phyloP scores from a whole-genome alignment of 2,888 invertebrate genomes.

The Dione vanillae region DNA sequence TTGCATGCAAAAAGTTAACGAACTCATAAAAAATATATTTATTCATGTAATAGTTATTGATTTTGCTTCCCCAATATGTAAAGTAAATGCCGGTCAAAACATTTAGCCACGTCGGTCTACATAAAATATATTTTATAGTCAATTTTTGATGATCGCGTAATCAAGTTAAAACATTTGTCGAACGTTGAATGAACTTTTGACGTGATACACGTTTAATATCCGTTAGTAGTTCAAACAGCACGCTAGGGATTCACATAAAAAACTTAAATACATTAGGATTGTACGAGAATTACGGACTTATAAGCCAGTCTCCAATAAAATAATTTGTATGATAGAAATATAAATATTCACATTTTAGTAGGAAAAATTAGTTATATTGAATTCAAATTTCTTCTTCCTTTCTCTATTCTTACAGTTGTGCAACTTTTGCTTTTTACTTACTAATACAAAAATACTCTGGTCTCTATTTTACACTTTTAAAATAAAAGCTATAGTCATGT shows the following conservation, averaged over 20 bases:
- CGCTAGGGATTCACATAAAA: slow-evolving; percentile 45
- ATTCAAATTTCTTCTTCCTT: no score
- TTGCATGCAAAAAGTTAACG: slow-evolving; percentile 19
- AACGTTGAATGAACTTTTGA: slow-evolving; percentile 43
- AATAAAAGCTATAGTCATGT: no score
- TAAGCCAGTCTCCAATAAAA: slow-evolving; percentile 31
- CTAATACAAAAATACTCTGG: no score
- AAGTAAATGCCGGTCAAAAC: slow-evolving; percentile 2
- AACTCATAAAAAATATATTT: slow-evolving; percentile 1
- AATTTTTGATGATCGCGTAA: slow-evolving; percentile 43
- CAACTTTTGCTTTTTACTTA: no score
- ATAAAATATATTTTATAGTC: slow-evolving; percentile 32
- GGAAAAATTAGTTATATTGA: no score
- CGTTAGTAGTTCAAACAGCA: slow-evolving; percentile 47
- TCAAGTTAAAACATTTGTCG: slow-evolving; percentile 42
- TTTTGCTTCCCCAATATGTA: background rate
- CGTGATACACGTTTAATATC: slow-evolving; percentile 46
- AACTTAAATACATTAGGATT: slow-evolving; percentile 40
- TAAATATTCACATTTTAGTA: no score
- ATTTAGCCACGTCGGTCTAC: background rate
- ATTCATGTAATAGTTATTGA: slow-evolving; percentile 18
- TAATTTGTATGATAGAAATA: no score
- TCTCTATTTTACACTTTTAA: no score
- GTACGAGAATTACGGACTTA: slow-evolving; percentile 38
- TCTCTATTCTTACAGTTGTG: no score